phyloP scores from a whole-genome alignment of 2,113 vertebrate genomes.

The Corythornis cristatus region DNA sequence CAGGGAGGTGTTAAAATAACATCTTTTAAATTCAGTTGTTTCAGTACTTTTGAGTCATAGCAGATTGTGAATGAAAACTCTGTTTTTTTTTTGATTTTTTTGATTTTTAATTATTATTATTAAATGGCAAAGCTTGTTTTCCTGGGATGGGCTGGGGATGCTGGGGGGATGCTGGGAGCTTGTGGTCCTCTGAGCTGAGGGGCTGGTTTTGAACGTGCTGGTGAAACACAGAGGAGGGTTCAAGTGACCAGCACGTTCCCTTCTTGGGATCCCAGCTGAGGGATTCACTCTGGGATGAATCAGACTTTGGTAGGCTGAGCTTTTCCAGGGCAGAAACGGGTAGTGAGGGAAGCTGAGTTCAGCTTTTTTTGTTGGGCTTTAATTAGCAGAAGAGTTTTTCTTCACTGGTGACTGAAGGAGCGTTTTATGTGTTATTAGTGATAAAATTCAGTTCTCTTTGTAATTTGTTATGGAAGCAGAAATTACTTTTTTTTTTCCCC shows the following conservation, averaged over 20 bases:
- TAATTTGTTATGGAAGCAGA: slow-evolving; percentile 27
- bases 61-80: background rate
- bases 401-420: background rate
- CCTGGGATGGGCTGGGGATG: background rate
- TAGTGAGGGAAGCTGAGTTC: background rate
- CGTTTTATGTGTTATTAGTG: slow-evolving; percentile 2
- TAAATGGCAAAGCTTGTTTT: background rate
- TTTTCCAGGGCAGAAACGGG: background rate
- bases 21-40: background rate
- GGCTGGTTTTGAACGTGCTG: background rate
- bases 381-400: slow-evolving; percentile 8
- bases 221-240: background rate
- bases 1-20: background rate
- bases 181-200: background rate
- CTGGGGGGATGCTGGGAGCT: background rate
- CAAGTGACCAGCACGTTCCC: background rate
- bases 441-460: slow-evolving; percentile 32
- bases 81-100: background rate
- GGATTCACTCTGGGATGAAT: background rate
- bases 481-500: background rate
- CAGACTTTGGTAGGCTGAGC: background rate
- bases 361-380: slow-evolving; percentile 21
- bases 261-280: background rate
- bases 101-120: too few relatives aligned
- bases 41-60: background rate